Conservation (phyloP, 2,888 invertebrate species). For the Heliconius ismenius region DNA sequence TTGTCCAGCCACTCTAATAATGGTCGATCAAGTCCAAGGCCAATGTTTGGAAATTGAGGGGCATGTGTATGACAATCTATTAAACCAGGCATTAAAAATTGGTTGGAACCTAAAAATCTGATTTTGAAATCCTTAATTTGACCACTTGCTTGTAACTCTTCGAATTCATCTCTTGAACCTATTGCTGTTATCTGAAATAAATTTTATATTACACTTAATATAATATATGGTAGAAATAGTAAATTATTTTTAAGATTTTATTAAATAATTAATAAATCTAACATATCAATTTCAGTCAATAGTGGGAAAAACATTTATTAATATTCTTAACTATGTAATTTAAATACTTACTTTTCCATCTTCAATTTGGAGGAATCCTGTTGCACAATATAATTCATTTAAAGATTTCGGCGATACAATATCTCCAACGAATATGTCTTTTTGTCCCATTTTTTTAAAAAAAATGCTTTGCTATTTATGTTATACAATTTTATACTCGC, state of each 20-base stretch:
- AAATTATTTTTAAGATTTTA: not conserved
- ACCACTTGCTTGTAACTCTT: not conserved
- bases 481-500: not conserved
- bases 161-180: constrained; percentile 55
- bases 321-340: not conserved
- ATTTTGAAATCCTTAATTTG: constrained; percentile 5
- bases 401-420: constrained; percentile 58
- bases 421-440: constrained; percentile 61
- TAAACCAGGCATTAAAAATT: constrained; percentile 93
- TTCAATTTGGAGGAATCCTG: constrained; percentile 82
- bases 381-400: constrained; percentile 57
- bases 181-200: constrained; percentile 59
- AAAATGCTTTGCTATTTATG: not conserved
- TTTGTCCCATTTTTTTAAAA: constrained; percentile 53
- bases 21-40: constrained; percentile 89
- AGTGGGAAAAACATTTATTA: not conserved
- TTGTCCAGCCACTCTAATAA: constrained; percentile 91
- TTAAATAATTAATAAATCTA: no score
- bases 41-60: constrained; percentile 92
- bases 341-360: constrained; percentile 79
- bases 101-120: constrained; percentile 54
- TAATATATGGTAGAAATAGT: not conserved
- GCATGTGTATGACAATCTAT: constrained; percentile 96
- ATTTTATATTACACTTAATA: not conserved
- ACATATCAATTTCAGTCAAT: not conserved